These are phyloP conservation scores for Chloroceryle amazona DNA, from an alignment of 2,797 vertebrate species.

Conservation along the genomic window DNA sequence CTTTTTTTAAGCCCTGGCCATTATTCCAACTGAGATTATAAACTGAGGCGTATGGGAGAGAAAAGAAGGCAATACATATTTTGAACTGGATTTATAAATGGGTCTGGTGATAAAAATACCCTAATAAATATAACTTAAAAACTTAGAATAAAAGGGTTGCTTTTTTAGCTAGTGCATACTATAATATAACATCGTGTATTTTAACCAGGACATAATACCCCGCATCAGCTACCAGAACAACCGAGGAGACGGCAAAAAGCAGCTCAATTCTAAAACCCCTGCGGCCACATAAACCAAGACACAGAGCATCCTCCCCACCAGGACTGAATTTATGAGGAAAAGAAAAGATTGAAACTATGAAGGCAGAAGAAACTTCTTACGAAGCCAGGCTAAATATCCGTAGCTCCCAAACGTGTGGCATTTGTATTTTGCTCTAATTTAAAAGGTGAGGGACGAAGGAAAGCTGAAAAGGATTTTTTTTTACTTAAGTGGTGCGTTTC, in stretches of 20 bases:
- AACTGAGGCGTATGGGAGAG: rapidly evolving
- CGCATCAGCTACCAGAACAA: neutral
- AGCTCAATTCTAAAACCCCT: neutral
- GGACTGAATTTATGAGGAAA: neutral
- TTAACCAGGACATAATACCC: neutral
- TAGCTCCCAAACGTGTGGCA: rapidly evolving
- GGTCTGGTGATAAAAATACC: neutral
- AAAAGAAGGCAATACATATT: neutral
- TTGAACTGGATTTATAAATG: rapidly evolving
- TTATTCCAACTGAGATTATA: neutral
- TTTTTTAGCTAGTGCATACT: neutral
- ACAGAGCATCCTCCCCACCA: rapidly evolving
- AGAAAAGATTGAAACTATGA: neutral
- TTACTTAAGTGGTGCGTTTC: neutral
- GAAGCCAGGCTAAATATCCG: neutral
- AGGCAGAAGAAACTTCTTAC: neutral
- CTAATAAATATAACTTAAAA: neutral
- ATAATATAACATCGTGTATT: neutral
- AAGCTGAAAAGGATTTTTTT: neutral
- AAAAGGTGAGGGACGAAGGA: neutral
- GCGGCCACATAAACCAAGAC: neutral
- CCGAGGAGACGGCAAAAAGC: neutral
- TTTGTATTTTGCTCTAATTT: neutral
- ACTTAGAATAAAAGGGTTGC: neutral
- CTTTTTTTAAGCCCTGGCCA: neutral